Evolutionary conservation across 2,797 vertebrate species (phyloP), one percentile per base, ranked within the genome.

Genomic region (Sus cebifrons): DNA sequence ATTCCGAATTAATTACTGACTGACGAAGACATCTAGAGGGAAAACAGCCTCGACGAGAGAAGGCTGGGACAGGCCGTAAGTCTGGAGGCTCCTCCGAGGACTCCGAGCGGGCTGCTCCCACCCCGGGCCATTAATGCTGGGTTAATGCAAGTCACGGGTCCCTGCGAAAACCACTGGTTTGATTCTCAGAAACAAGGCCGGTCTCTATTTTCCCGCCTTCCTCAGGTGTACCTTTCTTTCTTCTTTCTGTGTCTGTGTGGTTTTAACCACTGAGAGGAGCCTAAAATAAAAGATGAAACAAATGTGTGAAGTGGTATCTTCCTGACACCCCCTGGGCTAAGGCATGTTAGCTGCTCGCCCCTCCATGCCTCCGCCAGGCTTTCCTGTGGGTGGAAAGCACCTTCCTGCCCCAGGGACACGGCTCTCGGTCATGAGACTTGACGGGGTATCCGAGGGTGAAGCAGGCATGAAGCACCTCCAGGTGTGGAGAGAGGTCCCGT

Each of bases 1-100:
- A 93, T 96, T 96, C 96, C 97, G 96, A 86, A 98, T 97, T 98
- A 97, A 97, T 97, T 97, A 93, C 95, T 89, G 97, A 97, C 92
- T 96, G 96, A 97, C 97, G 87, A 88, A 79, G 90, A 89, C 89
- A 95, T 96, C 91, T 84, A 44, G 84, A 86, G 95, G 90, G 96
- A 96, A 96, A 95, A 95, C 79, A 70, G 96, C 36, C 92, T 82
- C 32, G 67, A 94, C 93, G 40, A 94, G 79, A 89, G 86, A 73
- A 87, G 84, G 56, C 79, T 82, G n/a, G 60, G 81, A 52, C 8
- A 25, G 86, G 71, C 84, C 75, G 73, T 96, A 97, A 96, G 97
- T 97, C 93, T 67, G 56, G 67, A 82, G 0, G 71, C 58, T 94
- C 89, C 73, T 73, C 40, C 0, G 0, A 87, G 89, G 86, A 54